Evolutionary conservation across 2,113 vertebrate genomes (phyloP).

Genomic region (Phylloscopus trochiloides): DNA sequence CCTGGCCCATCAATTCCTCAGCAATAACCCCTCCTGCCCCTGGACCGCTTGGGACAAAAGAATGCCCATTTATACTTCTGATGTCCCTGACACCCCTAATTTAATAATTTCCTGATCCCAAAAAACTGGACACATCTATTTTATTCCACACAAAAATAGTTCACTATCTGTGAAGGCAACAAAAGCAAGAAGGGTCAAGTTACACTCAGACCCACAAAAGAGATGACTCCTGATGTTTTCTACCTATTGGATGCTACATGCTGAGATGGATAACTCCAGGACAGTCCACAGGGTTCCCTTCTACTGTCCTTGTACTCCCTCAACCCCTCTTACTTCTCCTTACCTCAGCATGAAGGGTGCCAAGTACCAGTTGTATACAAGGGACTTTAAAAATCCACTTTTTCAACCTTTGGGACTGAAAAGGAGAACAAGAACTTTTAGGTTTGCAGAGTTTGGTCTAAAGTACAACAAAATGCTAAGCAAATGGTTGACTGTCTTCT

Average conservation of each 20-base stretch:
- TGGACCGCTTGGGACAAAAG: accelerated
- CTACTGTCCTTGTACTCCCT: neutral
- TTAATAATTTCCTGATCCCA: neutral
- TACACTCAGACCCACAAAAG: neutral
- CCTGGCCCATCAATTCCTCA: neutral
- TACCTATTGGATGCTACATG: neutral
- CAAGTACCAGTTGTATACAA: neutral
- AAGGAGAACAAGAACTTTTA: neutral
- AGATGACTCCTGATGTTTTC: neutral
- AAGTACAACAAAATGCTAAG: neutral
- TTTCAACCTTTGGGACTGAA: neutral
- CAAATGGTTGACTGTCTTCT: neutral
- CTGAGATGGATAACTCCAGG: neutral
- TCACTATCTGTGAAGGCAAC: neutral
- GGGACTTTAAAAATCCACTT: neutral
- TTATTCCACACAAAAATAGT: neutral
- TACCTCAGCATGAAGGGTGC: neutral
- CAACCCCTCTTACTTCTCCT: neutral
- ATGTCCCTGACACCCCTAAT: neutral
- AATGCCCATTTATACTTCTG: accelerated
- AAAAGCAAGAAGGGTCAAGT: neutral
- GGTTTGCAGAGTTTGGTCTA: neutral
- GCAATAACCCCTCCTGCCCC: neutral
- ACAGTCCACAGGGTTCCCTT: neutral
- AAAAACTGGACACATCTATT: neutral